These are phyloP conservation scores for Hippolais icterina DNA, from an alignment of 2,113 vertebrate species.

Conservation along the genomic window DNA sequence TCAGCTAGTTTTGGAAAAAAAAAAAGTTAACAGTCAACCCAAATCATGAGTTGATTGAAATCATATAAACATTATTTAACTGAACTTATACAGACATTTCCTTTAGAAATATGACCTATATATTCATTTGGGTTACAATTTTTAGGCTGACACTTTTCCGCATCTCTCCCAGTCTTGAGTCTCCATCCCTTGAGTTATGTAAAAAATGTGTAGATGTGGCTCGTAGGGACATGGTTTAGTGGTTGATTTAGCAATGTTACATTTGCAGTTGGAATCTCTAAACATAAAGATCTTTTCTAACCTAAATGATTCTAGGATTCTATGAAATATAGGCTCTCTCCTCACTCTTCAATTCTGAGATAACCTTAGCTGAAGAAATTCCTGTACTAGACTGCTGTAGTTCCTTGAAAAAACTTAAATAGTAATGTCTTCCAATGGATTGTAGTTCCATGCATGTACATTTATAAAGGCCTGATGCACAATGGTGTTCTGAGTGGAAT, in stretches of 20 bases:
- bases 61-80: background rate
- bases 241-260: background rate
- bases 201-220: background rate
- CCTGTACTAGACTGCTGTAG: background rate
- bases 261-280: background rate
- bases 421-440: background rate
- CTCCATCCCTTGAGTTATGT: background rate
- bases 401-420: background rate
- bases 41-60: background rate
- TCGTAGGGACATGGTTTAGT: background rate
- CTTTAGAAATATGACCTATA: background rate
- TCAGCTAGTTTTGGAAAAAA: background rate
- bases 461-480: background rate
- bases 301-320: background rate
- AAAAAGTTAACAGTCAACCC: background rate
- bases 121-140: background rate
- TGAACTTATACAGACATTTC: background rate
- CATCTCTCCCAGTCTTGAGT: background rate
- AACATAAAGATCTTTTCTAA: background rate
- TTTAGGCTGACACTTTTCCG: background rate
- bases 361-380: background rate
- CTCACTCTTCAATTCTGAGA: background rate
- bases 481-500: background rate
- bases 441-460: background rate
- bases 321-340: background rate